Base-by-base conservation (phyloP, 2,113 vertebrate species). In the Callionymus lyra region DNA sequence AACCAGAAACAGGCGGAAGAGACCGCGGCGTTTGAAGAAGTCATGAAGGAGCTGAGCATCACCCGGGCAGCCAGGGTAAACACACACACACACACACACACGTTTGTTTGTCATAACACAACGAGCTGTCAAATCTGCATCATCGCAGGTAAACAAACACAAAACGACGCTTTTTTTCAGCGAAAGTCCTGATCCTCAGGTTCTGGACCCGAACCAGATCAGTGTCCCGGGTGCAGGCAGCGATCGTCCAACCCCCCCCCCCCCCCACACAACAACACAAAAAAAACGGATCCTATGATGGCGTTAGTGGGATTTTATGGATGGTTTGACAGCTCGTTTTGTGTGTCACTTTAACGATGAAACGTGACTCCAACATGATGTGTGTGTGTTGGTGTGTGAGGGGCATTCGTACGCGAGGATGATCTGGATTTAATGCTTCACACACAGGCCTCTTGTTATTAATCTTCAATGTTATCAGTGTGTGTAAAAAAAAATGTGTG, bases 1-100 rank as follows among this genome's bases (percentile, higher is more conserved):
- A 90, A 88, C 70, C 90, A 91, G 82, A 91, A 91, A 76, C 90
- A 92, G 79, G 90, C 90, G n/a, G 89, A 91, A 85, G 90, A 91
- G 82, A 91, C 89, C 4, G 90, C 89, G 53, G 89, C 90, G 43
- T 91, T 91, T 68, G 89, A 92, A 60, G 90, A 92, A 84, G 90
- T 92, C 71, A 92, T 92, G 90, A 91, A 91, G 63, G 90, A 92
- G 76, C 81, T 91, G 56, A 90, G 89, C 81, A 88, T 91, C 56
- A 91, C 89, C 16, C 80, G 90, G 38, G 89, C 89, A 33, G 89
- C 89, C 36, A 83, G 89, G 88, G 90, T 92, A 79, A 89, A 76
- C 13, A 36, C 35, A 34, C 6, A 34, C 14, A 2, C 12, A 31
- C 2, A 8, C 42, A 21, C 32, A 19, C 31, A 16, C 31, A 21